phyloP scores from a whole-genome alignment of 2,888 invertebrate genomes.

The Mantis religiosa region DNA sequence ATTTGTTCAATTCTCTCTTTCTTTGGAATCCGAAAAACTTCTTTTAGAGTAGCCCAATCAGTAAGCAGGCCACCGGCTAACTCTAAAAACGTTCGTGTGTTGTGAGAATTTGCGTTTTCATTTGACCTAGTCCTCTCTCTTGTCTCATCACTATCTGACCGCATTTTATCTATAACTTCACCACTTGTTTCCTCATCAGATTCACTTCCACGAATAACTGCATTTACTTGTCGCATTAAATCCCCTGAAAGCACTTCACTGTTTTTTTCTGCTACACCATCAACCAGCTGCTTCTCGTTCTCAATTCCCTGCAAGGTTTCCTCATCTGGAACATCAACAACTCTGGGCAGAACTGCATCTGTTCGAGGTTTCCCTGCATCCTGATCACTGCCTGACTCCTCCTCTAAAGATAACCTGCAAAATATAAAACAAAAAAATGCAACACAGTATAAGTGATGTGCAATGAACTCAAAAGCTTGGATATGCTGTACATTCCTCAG shows the following conservation, averaged over 20 bases:
- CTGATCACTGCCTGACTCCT: constrained; percentile 25
- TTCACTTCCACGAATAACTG: constrained; percentile 5
- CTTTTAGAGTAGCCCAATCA: constrained; percentile 65
- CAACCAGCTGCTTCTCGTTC: constrained; percentile 28
- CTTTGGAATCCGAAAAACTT: constrained; percentile 87
- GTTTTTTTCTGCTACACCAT: constrained; percentile 5
- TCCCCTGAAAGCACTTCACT: constrained; percentile 1
- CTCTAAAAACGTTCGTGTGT: constrained; percentile 47
- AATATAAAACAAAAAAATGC: not conserved
- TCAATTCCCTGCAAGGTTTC: constrained; percentile 24
- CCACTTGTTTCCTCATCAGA: constrained; percentile 22
- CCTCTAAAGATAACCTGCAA: constrained; percentile 18
- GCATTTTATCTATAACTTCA: constrained; percentile 37
- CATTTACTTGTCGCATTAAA: not conserved
- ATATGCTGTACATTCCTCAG: too few species aligned
- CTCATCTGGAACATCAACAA: constrained; percentile 25
- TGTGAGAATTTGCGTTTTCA: constrained; percentile 22
- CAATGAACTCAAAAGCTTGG: too few species aligned
- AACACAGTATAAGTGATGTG: too few species aligned
- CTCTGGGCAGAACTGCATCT: constrained; percentile 19
- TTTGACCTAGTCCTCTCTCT: constrained; percentile 35
- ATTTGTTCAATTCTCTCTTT: constrained; percentile 90
- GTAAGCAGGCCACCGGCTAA: constrained; percentile 61
- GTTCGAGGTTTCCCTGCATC: constrained; percentile 18
- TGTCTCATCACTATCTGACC: constrained; percentile 22